Evolutionary conservation across 2,888 invertebrate genomes (phyloP), one percentile per base, ranked within the genome.

Genomic region (Xanthorhoe spadicearia): DNA sequence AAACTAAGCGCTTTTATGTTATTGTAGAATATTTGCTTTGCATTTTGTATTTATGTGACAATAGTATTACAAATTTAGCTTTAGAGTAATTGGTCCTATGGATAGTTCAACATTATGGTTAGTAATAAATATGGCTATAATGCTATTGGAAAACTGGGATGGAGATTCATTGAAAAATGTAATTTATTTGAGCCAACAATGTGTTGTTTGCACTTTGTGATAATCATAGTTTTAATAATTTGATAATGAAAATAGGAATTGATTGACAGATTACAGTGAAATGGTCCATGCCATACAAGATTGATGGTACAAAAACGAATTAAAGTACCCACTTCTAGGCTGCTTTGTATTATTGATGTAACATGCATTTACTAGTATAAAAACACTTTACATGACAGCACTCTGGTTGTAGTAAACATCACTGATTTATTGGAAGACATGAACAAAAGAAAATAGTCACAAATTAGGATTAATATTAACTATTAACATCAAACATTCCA

Each of bases 361-460:
- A 75, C 60, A 80, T 84, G 90, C 90, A 90, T 91, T 91, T 91
- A 90, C 76, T 89, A 89, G 81, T 85, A 81, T 80, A 66, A 82
- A 82, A 76, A 77, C 77, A 83, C 77, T 80, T 72, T 74, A 85
- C 82, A 82, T 81, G 88, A 79, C 88, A 89, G 89, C 88, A 88
- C 86, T 81, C 77, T 83, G 85, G 85, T 75, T 74, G 6, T 55
- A 23, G 8, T 28, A 43, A 38, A 50, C 15, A 53, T 19, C 58
- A 19, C 8, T 43, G 13, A 60, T 43, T n/a, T 28, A 50, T n/a
- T 38, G 10, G 0, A 10, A 28, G 32, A 57, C 46, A 50, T 28
- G 13, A 38, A 50, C n/a, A 15, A n/a, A 23, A 56, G 32, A 4
- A 50, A 35, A 68, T 70, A 67, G 80, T 81, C 82, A 79, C 81